Evolutionary conservation across 2,797 vertebrate species (phyloP).

Genomic region (Gorsachius magnificus): DNA sequence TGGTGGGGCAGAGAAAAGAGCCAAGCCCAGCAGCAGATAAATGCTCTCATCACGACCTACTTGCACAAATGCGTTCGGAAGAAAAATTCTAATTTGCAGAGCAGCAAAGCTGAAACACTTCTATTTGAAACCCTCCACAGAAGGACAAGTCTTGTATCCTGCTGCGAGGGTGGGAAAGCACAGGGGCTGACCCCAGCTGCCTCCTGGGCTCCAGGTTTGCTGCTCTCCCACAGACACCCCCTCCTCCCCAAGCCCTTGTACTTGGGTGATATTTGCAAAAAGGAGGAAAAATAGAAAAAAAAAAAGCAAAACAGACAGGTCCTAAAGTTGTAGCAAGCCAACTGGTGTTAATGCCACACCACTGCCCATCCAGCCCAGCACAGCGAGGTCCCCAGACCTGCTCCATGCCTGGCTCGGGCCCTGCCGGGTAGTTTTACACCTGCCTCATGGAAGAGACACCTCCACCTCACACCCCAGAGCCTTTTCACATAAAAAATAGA

Average conservation of each 20-base stretch:
- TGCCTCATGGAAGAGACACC: background rate
- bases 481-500: slow-evolving; percentile 72
- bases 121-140: background rate
- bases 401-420: background rate
- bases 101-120: background rate
- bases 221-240: background rate
- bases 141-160: fast-evolving
- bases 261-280: background rate
- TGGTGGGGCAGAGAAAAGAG: background rate
- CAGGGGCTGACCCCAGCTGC: background rate
- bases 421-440: background rate
- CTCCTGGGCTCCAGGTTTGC: background rate
- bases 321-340: background rate
- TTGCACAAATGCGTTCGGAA: background rate
- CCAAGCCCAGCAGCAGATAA: background rate
- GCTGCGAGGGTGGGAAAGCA: background rate
- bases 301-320: too few species aligned
- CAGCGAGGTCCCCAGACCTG: background rate
- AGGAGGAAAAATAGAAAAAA: too few species aligned
- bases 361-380: background rate
- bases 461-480: background rate
- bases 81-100: background rate
- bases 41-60: background rate
- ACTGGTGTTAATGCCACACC: background rate
- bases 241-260: background rate